Conservation (phyloP, 2,888 invertebrate genomes). For the Dichetophora obliterata region DNA sequence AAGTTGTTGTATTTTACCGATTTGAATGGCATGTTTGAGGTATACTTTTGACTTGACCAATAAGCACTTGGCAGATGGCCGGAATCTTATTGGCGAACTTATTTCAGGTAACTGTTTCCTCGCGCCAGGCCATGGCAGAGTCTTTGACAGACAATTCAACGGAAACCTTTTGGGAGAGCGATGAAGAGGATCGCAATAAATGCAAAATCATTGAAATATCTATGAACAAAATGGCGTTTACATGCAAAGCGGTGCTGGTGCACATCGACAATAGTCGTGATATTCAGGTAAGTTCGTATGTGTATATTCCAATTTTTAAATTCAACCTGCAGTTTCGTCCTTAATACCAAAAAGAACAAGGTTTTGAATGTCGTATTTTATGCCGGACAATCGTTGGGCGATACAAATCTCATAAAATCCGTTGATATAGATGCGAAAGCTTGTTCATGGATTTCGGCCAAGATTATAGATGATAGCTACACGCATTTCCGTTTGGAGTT, state of each 20-base stretch:
- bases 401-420: slow-evolving; percentile 82
- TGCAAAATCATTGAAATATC: slow-evolving; percentile 85
- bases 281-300: slow-evolving; percentile 77
- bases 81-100: too few species aligned
- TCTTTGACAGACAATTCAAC: slow-evolving; percentile 94
- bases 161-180: slow-evolving; percentile 99
- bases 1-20: slow-evolving; percentile 65
- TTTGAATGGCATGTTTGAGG: slow-evolving; percentile 68
- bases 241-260: slow-evolving; percentile 77
- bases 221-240: slow-evolving; percentile 72
- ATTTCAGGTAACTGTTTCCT: slow-evolving; percentile 81
- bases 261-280: slow-evolving; percentile 96
- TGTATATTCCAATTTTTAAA: not conserved
- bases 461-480: slow-evolving; percentile 75
- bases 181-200: slow-evolving; percentile 95
- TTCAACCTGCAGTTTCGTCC: slow-evolving; percentile 26
- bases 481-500: slow-evolving; percentile 84
- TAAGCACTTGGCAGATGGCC: not conserved
- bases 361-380: slow-evolving; percentile 87
- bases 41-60: not conserved
- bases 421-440: slow-evolving; percentile 88
- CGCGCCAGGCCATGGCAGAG: slow-evolving; percentile 93
- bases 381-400: slow-evolving; percentile 85
- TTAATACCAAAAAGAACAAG: slow-evolving; percentile 78
- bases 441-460: slow-evolving; percentile 93